These are phyloP conservation scores for Solenopsis invicta DNA, from an alignment of 1,140 invertebrate species.

Conservation along the genomic window DNA sequence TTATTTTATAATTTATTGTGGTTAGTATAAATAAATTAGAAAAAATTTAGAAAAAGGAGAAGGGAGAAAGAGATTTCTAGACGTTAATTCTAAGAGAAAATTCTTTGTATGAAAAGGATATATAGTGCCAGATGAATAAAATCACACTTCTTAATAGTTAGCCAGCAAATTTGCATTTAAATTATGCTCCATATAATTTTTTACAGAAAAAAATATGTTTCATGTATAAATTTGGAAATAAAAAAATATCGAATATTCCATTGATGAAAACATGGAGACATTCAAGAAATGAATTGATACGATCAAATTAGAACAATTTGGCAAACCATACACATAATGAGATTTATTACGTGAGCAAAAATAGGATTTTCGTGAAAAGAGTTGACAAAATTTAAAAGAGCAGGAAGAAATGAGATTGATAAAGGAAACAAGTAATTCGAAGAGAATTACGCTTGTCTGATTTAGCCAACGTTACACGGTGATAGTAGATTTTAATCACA, in stretches of 20 bases:
- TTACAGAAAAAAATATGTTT: not conserved
- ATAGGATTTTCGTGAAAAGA: not conserved
- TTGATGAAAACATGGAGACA: not conserved
- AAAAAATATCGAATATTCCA: not conserved
- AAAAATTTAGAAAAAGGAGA: no score
- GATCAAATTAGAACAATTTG: not conserved
- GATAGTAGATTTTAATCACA: slow-evolving; percentile 19
- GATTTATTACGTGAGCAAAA: not conserved
- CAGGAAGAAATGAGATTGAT: not conserved
- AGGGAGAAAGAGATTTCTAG: no score
- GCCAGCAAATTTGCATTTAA: not conserved
- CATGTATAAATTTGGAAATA: not conserved
- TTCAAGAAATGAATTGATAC: not conserved
- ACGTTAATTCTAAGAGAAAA: no score
- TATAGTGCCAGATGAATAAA: not conserved
- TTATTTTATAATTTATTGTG: no score
- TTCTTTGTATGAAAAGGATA: not conserved
- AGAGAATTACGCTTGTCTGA: slow-evolving; percentile 16
- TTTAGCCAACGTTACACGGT: not conserved
- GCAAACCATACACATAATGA: not conserved
- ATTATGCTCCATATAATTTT: not conserved
- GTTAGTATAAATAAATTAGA: no score
- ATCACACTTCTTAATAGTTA: not conserved
- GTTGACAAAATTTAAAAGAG: not conserved
- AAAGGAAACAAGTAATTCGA: slow-evolving; percentile 1